These are phyloP conservation scores for Zaprionus kolodkinae DNA, from an alignment of 1,140 invertebrate genomes.

Conservation along the genomic window DNA sequence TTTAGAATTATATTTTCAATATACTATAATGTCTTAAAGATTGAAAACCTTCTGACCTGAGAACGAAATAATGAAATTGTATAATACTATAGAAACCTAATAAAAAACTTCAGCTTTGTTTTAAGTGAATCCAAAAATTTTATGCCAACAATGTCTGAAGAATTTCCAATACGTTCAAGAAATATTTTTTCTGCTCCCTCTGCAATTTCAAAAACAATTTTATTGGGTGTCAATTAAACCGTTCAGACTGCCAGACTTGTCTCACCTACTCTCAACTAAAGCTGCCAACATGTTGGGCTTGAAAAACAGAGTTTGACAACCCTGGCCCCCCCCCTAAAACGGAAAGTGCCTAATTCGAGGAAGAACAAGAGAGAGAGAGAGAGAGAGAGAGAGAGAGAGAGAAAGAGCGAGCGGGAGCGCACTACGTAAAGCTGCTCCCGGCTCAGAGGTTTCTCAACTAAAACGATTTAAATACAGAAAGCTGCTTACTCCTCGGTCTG, in stretches of 20 bases:
- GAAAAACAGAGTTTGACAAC: constrained; percentile 7
- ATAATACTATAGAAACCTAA: too few relatives aligned
- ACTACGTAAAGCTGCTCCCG: background rate
- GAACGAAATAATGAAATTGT: too few relatives aligned
- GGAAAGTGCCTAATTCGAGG: background rate
- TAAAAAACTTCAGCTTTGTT: too few relatives aligned
- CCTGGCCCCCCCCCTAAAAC: background rate
- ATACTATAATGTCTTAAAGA: too few relatives aligned
- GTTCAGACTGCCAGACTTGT: constrained; percentile 2
- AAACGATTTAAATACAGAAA: constrained; percentile 13
- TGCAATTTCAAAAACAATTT: background rate
- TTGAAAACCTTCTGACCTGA: too few relatives aligned
- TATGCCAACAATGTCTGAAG: too few relatives aligned
- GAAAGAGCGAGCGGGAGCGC: background rate
- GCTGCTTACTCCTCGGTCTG: constrained; percentile 5
- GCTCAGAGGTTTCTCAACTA: constrained; percentile 10
- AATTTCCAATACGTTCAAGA: too few relatives aligned
- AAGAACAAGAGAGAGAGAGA: background rate
- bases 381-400: background rate
- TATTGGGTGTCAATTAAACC: background rate
- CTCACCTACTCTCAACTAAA: background rate
- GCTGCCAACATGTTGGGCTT: background rate
- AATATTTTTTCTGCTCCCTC: too few relatives aligned
- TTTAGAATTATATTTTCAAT: too few relatives aligned
- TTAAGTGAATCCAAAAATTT: too few relatives aligned